These are phyloP conservation scores for Lasioglossum lativentre DNA, from an alignment of 2,888 invertebrate genomes.

Conservation along the genomic window DNA sequence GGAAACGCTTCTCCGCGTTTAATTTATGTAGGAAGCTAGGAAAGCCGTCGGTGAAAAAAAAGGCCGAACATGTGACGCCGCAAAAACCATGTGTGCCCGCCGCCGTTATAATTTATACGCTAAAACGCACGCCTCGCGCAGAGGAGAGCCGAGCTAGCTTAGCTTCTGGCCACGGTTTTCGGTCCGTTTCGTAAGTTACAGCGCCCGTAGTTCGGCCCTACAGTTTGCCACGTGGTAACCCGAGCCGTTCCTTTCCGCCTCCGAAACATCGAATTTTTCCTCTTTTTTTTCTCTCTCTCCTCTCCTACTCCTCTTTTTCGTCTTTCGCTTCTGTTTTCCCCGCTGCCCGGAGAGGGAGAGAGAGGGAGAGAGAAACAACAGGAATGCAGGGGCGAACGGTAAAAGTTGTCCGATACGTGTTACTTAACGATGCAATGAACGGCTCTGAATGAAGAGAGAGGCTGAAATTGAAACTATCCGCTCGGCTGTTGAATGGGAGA, in stretches of 20 bases:
- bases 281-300: not conserved
- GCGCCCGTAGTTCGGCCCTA: not conserved
- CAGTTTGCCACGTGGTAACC: slow-evolving; percentile 40
- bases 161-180: slow-evolving; percentile 40
- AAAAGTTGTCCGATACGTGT: slow-evolving; percentile 35
- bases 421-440: slow-evolving; percentile 36
- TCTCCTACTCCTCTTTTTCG: not conserved
- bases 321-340: not conserved
- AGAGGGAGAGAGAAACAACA: slow-evolving; percentile 11
- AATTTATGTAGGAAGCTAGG: slow-evolving; percentile 72
- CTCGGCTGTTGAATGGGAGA: slow-evolving; percentile 12
- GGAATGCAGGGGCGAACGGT: slow-evolving; percentile 26
- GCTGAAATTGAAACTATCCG: slow-evolving; percentile 17
- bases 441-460: slow-evolving; percentile 20
- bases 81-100: slow-evolving; percentile 71
- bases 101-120: slow-evolving; percentile 81
- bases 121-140: slow-evolving; percentile 73
- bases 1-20: slow-evolving; percentile 61
- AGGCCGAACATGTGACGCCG: slow-evolving; percentile 75
- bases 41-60: slow-evolving; percentile 62
- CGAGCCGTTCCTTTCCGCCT: slow-evolving; percentile 18
- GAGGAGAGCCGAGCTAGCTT: slow-evolving; percentile 8
- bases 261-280: not conserved
- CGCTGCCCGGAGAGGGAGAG: not conserved
- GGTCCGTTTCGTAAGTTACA: slow-evolving; percentile 35